Conservation (phyloP, 2,113 vertebrate genomes). For the Tragelaphus strepsiceros region DNA sequence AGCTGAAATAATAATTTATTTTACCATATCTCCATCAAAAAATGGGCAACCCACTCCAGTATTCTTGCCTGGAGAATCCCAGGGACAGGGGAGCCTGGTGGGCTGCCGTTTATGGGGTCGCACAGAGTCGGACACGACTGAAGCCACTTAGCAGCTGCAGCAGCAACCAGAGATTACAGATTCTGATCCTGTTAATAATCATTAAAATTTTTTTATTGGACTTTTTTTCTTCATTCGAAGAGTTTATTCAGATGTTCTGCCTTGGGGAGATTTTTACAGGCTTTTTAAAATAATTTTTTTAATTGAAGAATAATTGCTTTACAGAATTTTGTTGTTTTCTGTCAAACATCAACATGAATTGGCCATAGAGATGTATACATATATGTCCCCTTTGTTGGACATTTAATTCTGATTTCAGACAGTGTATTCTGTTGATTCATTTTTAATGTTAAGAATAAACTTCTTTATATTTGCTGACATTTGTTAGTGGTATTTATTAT, state of each 20-base stretch:
- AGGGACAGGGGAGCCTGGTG: too few relatives aligned
- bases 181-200: neutral
- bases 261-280: too few relatives aligned
- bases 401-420: neutral
- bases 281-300: too few relatives aligned
- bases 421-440: neutral
- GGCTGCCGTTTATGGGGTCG: too few relatives aligned
- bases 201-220: neutral
- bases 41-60: neutral
- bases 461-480: neutral
- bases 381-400: neutral
- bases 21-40: neutral
- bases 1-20: neutral
- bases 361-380: neutral
- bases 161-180: neutral
- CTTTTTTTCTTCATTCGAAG: neutral
- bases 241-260: too few relatives aligned
- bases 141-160: too few relatives aligned
- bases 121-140: too few relatives aligned
- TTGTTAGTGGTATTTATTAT: neutral
- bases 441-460: constrained; percentile 1
- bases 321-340: too few relatives aligned
- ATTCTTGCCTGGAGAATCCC: too few relatives aligned
- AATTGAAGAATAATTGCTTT: too few relatives aligned
- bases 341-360: too few relatives aligned